Percentiles rank a stretch among this genome's conserved stretches.
Conservation (phyloP, 2,888 invertebrate genomes). For the Microctonus brassicae region DNA sequence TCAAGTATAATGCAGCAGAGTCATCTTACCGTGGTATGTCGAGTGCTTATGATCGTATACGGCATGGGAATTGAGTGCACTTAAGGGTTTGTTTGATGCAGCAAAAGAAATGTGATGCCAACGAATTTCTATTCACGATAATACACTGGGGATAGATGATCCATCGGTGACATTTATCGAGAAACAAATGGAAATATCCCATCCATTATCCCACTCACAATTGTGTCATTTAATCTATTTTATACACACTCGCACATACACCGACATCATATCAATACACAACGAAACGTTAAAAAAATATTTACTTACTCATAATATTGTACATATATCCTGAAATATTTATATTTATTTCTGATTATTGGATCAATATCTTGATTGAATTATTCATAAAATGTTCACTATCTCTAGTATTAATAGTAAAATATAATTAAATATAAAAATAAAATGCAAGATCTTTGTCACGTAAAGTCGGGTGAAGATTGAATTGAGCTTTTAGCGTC, state of each 20-base stretch:
- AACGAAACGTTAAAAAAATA: no score
- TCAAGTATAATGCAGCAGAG: background rate
- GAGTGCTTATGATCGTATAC: constrained; percentile 2
- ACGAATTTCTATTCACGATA: constrained; percentile 18
- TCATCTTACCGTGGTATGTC: background rate
- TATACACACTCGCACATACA: background rate
- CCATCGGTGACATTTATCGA: constrained; percentile 22
- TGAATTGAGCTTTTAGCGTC: constrained; percentile 35
- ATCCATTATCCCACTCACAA: constrained; percentile 13
- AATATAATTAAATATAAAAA: background rate
- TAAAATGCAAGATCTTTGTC: constrained; percentile 5
- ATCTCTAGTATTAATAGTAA: background rate
- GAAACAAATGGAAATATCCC: constrained; percentile 17
- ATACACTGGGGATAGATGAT: constrained; percentile 24
- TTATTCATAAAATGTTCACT: constrained; percentile 1
- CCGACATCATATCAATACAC: background rate
- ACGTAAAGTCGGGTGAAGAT: constrained; percentile 3
- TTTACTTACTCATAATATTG: no score
- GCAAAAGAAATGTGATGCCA: constrained; percentile 20
- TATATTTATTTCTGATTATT: background rate
- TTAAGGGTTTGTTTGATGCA: constrained; percentile 26
- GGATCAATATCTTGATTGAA: background rate
- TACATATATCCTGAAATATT: background rate
- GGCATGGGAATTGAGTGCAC: constrained; percentile 27
- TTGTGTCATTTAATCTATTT: background rate